Evolutionary conservation across 2,113 vertebrate species (phyloP), one percentile per base, ranked within the genome.

Genomic region (Barnardius zonarius): DNA sequence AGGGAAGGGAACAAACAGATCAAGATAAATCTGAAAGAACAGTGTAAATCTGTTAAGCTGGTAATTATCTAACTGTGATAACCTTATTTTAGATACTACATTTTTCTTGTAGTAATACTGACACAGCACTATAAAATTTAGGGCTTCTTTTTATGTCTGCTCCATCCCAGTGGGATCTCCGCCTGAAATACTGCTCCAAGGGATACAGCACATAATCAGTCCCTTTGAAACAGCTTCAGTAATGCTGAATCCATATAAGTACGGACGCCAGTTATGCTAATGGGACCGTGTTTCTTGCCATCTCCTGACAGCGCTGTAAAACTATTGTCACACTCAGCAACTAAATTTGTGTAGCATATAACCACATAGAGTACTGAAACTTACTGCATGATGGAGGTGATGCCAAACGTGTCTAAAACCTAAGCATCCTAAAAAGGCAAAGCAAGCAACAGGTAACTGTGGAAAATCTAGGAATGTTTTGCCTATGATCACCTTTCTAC

Each of bases 121-220:
- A 81, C 95, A 92, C 80, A 92, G 86, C 83, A 86, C 66, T 94
- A 54, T 80, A 93, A 92, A 96, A 96, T 97, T 66, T 92, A 94
- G 90, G 69, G 59, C 59, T 93, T 80, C 88, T 95, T 97, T 90
- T 96, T 64, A 88, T 89, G 86, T 96, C 83, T 92, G n/a, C 61
- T 91, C 61, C 72, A 89, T 95, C 90, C 87, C 88, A 88, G 86
- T 87, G 95, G 92, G 95, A 94, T 82, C 88, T 94, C 77, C 0
- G 11, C 84, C 88, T 93, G 82, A 95, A 91, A 91, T 74, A 77
- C 81, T 80, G 92, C 95, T 97, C 83, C 61, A 67, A 97, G 93
- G 96, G 77, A 87, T 89, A 59, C 74, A 84, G 86, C 92, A 94
- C 67, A 91, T 96, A 96, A 97, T 96, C 94, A 94, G 92, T 92